Conservation (phyloP, 2,888 invertebrate species). For the Heliconius charithonia region DNA sequence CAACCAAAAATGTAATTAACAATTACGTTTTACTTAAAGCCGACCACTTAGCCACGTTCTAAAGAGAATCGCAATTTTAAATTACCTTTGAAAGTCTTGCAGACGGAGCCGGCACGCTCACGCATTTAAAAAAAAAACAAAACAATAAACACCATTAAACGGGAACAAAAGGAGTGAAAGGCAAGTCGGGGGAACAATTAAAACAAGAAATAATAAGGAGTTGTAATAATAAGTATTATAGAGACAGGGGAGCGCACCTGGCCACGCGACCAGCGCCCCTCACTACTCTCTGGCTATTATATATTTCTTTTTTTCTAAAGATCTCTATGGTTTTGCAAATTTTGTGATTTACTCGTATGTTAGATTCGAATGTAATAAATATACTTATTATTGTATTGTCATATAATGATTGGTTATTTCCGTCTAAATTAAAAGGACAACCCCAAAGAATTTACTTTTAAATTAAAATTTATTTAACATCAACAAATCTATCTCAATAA, state of each 20-base stretch:
- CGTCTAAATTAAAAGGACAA: not conserved
- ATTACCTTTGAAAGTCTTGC: slow-evolving; percentile 63
- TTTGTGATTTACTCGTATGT: slow-evolving; percentile 15
- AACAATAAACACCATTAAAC: slow-evolving; percentile 82
- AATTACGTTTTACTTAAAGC: slow-evolving; percentile 42
- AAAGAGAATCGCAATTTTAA: slow-evolving; percentile 51
- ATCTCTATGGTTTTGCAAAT: slow-evolving; percentile 22
- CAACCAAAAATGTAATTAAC: slow-evolving; percentile 41
- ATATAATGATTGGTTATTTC: not conserved
- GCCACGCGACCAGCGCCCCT: slow-evolving; percentile 65
- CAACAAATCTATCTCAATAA: not conserved
- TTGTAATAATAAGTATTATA: slow-evolving; percentile 82
- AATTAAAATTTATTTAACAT: not conserved
- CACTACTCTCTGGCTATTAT: slow-evolving; percentile 55
- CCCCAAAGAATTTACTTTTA: not conserved
- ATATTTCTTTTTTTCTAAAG: slow-evolving; percentile 39
- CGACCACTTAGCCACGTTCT: slow-evolving; percentile 45
- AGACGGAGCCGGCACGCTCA: slow-evolving; percentile 77
- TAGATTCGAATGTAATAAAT: not conserved
- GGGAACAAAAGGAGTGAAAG: slow-evolving; percentile 81
- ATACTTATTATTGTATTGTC: too few relatives aligned
- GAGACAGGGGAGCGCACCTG: slow-evolving; percentile 73
- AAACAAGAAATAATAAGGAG: slow-evolving; percentile 83
- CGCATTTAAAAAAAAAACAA: slow-evolving; percentile 70
- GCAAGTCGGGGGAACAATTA: slow-evolving; percentile 82